Base-by-base conservation (phyloP, 2,797 vertebrate species). In the Amphiprion clarkii region DNA sequence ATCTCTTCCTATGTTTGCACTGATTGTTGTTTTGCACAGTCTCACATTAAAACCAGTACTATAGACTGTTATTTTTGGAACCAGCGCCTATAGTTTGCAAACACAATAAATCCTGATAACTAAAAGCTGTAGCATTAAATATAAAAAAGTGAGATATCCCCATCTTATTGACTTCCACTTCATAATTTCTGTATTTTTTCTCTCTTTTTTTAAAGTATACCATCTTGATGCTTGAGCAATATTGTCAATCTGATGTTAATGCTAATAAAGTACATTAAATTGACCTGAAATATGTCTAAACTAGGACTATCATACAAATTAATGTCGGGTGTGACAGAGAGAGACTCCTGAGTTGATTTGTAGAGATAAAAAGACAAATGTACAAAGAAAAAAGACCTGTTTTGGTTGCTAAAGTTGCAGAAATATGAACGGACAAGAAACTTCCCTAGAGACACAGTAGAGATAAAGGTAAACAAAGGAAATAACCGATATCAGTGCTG, bases 401-500 rank as follows among this genome's bases (percentile, higher is more conserved):
- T n/a, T 49, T 33, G 4, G 83, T 86, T 74, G 67, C 78, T 68
- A 64, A 17, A 67, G 82, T 27, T 72, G 13, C 73, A 73, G 3
- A 81, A 81, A 63, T 70, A 83, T 83, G 76, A 5, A 69, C 49
- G 0, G 6, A 78, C 61, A 33, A 53, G 68, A 40, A 13, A 44
- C 54, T 6, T 59, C 11, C 49, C 6, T 55, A 23, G 44, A 44
- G 39, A 42, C 39, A 27, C 21, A 53, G 40, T 10, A 40, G 31
- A 49, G 54, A 71, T 53, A 48, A 66, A 21, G 21, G 33, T 7
- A 71, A 42, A 82, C 48, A 76, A 74, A 71, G 49, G 9, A 36
- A 17, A 74, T 25, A 6, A 31, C 13, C 23, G 11, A 29, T 62
- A 83, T 77, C 55, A 54, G 19, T 10, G 8, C 48, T 55, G 7